Evolutionary conservation across 2,113 vertebrate species (phyloP), one percentile per base, ranked within the genome.

Genomic region (Dipodomys merriami): DNA sequence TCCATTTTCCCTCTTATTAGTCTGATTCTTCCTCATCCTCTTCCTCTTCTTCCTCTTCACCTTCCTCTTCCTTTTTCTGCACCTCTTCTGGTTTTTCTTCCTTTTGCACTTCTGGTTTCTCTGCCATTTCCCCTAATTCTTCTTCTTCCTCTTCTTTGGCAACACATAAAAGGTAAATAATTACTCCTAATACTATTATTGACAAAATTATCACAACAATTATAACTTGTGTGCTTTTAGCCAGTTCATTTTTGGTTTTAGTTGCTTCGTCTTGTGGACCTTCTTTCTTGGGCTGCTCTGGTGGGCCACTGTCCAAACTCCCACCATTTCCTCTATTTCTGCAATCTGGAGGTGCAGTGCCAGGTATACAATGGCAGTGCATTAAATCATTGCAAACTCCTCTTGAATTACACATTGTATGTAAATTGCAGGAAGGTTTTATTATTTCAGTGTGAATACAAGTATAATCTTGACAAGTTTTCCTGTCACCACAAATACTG

Each of bases 301-400:
- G 30, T 4, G 98, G 97, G 4, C 99, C 98, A 3, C 99, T 99
- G 95, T 99, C 97, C 12, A 98, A 15, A 81, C 99, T 99, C 25
- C 99, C 99, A n/a, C 99, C 99, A 35, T 25, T 53, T 23, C 99
- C 99, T 0, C 46, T 0, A 0, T 1, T 68, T 53, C 35, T 65
- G 57, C 99, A 99, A 69, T 81, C 1, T 0, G 99, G 99, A 1
- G 98, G 98, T 0, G 79, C 98, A 98, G 98, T 99, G 6, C 98
- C 98, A 0, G 80, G 1, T 0, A 97, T 3, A 91, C 99, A 99
- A 95, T 99, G 98, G 90, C 99, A 99, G 96, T 99, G 81, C 0
- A 96, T 97, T 9, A 90, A 86, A 83, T 98, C 92, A 72, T 99
- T 99, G 94, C 99, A 99, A 18, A 97, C 1, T 0, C 97, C 97